Conservation (phyloP, 2,113 vertebrate genomes). For the Ochotona princeps region DNA sequence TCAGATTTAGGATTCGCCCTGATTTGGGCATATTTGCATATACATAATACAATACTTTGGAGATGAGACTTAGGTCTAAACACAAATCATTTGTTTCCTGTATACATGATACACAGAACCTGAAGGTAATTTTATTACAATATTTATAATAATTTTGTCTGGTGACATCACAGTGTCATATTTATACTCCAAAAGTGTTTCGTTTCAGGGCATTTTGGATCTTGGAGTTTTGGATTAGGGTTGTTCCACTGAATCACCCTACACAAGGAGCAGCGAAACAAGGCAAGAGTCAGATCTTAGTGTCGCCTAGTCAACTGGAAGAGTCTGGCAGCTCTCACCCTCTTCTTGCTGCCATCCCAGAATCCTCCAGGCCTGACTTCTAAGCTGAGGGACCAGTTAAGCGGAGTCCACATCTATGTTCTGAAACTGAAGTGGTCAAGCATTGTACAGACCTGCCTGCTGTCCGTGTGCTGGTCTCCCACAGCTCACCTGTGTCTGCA, state of each 20-base stretch:
- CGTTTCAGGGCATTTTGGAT: neutral
- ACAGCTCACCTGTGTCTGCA: neutral
- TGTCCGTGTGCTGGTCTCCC: neutral
- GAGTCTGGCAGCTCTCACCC: neutral
- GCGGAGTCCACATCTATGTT: neutral
- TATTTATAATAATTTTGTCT: neutral
- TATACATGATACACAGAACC: neutral
- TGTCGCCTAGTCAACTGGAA: neutral
- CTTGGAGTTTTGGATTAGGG: neutral
- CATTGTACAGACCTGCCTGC: no score
- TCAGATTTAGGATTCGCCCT: neutral
- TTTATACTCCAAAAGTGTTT: neutral
- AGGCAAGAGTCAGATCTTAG: neutral
- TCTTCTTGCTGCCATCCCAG: neutral
- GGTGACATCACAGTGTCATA: neutral
- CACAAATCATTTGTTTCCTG: neutral
- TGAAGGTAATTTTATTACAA: neutral
- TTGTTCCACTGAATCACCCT: neutral
- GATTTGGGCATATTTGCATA: neutral
- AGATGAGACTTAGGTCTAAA: neutral
- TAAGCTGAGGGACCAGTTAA: neutral
- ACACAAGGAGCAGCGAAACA: neutral
- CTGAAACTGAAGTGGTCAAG: neutral
- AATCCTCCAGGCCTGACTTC: accelerated
- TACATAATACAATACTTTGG: neutral